These are phyloP conservation scores for Piaya cayana DNA, from an alignment of 2,113 vertebrate genomes.

Conservation along the genomic window DNA sequence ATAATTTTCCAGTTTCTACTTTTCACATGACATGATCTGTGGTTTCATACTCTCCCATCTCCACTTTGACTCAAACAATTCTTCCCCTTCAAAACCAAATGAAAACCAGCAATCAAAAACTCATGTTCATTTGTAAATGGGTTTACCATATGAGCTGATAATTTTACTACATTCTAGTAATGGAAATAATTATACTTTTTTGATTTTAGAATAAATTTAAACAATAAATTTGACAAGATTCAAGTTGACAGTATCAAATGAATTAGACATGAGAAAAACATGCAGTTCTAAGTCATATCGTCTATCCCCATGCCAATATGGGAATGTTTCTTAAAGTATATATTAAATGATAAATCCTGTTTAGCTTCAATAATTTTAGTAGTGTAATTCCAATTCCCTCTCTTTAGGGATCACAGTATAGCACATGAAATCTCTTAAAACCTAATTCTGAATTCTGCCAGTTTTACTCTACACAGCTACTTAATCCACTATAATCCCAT, in stretches of 20 bases:
- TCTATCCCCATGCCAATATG: background rate
- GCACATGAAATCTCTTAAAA: background rate
- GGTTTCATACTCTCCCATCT: background rate
- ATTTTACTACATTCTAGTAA: background rate
- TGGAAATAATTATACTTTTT: background rate
- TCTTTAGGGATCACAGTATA: background rate
- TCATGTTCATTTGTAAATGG: background rate
- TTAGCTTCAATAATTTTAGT: background rate
- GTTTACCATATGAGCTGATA: background rate
- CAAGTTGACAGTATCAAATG: background rate
- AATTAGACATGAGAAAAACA: background rate
- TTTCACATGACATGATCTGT: background rate
- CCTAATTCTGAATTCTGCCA: constrained; percentile 53
- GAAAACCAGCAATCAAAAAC: background rate
- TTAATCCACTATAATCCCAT: background rate
- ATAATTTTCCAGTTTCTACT: background rate
- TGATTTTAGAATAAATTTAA: background rate
- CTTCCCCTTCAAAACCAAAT: background rate
- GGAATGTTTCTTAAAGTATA: background rate
- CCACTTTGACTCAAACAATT: rapidly evolving
- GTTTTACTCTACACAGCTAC: background rate
- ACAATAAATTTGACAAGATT: background rate
- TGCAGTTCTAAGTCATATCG: background rate
- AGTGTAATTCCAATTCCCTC: background rate
- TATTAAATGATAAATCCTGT: background rate